These are phyloP conservation scores for Colossoma macropomum DNA, from an alignment of 2,113 vertebrate genomes.

Conservation along the genomic window DNA sequence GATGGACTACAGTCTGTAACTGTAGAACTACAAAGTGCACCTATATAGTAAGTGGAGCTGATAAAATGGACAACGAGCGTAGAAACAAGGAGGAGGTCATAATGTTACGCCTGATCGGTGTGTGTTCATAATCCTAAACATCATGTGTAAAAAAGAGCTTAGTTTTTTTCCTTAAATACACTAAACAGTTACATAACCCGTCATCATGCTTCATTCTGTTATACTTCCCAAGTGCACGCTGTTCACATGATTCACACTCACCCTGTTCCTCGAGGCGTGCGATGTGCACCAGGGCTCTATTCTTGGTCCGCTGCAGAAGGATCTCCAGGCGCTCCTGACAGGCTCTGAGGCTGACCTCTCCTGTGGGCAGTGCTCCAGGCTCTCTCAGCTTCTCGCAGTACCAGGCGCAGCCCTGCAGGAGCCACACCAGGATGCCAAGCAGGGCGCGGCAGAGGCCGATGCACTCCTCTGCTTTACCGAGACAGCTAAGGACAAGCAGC, in stretches of 20 bases:
- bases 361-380: conserved; percentile 58
- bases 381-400: conserved; percentile 88
- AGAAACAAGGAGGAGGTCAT: no score
- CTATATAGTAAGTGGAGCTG: no score
- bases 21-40: no score
- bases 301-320: conserved; percentile 88
- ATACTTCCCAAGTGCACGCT: no score
- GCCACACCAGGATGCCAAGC: conserved; percentile 88
- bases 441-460: conserved; percentile 92
- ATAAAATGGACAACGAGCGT: no score
- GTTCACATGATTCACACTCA: conserved; percentile 64
- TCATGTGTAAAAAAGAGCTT: no score
- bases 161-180: no score
- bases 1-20: no score
- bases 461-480: conserved; percentile 96
- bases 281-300: conserved; percentile 93
- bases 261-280: conserved; percentile 92
- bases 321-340: conserved; percentile 87
- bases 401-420: conserved; percentile 88
- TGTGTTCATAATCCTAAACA: no score
- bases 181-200: no score
- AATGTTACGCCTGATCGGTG: no score
- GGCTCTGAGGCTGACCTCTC: conserved; percentile 85
- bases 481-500: conserved; percentile 78
- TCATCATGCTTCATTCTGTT: no score